A percentile compares a stretch with the other conserved stretches of the same genome.
Conservation (phyloP, 2,113 vertebrate species). For the Nasalis larvatus region DNA sequence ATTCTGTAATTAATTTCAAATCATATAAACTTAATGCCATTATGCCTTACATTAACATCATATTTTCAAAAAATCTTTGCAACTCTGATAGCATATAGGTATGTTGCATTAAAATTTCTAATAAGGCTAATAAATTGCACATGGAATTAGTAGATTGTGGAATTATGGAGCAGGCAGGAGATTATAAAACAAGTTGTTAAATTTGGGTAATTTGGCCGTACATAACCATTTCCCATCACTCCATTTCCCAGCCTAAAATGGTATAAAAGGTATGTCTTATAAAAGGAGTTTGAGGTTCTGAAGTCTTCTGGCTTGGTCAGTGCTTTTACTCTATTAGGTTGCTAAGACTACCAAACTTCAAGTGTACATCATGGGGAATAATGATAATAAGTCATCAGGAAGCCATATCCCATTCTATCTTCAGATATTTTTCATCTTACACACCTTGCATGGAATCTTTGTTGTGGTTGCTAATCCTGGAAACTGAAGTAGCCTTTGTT, state of each 20-base stretch:
- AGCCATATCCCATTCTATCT: neutral
- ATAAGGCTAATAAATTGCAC: neutral
- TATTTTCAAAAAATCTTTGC: neutral
- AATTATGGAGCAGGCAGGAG: neutral
- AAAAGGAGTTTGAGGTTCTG: neutral
- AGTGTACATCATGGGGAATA: neutral
- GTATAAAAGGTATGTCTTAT: neutral
- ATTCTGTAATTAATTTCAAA: constrained; percentile 7
- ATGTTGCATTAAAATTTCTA: neutral
- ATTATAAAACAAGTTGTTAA: neutral
- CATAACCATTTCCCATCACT: neutral
- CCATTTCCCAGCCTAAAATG: neutral
- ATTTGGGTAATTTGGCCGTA: neutral
- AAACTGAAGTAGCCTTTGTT: neutral
- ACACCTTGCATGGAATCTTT: neutral
- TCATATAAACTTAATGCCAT: neutral
- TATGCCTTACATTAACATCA: neutral
- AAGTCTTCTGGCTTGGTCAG: neutral
- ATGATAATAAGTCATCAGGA: neutral
- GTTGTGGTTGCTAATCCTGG: neutral
- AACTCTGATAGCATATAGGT: neutral
- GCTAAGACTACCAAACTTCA: neutral
- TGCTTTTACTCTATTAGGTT: neutral
- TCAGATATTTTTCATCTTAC: neutral
- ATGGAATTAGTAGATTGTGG: neutral